These are phyloP conservation scores for Mercenaria mercenaria DNA, from an alignment of 1,140 invertebrate species.

Conservation along the genomic window DNA sequence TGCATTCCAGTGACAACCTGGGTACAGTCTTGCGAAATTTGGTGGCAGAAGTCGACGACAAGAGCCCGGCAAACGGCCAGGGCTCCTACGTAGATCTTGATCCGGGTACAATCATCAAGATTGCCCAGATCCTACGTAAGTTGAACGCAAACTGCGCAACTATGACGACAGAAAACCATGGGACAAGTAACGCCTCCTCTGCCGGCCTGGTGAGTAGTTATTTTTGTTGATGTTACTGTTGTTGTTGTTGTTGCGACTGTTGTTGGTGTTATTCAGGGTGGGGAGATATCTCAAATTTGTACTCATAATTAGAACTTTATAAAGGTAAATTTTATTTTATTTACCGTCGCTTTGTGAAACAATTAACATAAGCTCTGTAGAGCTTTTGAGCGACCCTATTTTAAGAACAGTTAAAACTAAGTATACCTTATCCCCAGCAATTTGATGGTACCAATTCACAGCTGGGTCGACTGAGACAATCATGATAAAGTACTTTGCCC, in stretches of 20 bases:
- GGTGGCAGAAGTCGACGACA: constrained; percentile 55
- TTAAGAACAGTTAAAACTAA: no score
- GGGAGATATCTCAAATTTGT: not conserved
- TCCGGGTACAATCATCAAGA: constrained; percentile 60
- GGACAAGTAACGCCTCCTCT: constrained; percentile 60
- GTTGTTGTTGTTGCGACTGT: not conserved
- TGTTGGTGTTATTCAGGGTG: no score
- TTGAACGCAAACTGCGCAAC: constrained; percentile 43
- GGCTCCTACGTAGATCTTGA: constrained; percentile 56
- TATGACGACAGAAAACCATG: constrained; percentile 60
- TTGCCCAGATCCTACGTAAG: constrained; percentile 57
- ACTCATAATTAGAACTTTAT: not conserved
- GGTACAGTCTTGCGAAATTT: constrained; percentile 35
- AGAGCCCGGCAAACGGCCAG: constrained; percentile 39
- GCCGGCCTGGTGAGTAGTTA: constrained; percentile 52
- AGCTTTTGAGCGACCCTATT: no score
- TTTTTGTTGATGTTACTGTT: no score
- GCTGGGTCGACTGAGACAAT: no score
- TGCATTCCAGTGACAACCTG: constrained; percentile 54
- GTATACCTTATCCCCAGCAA: no score
- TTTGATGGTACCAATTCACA: no score
- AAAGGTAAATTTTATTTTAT: not conserved
- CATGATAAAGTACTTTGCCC: no score
- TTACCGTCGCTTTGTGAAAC: no score
- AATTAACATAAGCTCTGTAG: no score